A percentile compares a stretch with the other conserved stretches of the same genome.
Evolutionary conservation across 2,113 vertebrate genomes (phyloP).

Genomic region (Lycaon pictus): DNA sequence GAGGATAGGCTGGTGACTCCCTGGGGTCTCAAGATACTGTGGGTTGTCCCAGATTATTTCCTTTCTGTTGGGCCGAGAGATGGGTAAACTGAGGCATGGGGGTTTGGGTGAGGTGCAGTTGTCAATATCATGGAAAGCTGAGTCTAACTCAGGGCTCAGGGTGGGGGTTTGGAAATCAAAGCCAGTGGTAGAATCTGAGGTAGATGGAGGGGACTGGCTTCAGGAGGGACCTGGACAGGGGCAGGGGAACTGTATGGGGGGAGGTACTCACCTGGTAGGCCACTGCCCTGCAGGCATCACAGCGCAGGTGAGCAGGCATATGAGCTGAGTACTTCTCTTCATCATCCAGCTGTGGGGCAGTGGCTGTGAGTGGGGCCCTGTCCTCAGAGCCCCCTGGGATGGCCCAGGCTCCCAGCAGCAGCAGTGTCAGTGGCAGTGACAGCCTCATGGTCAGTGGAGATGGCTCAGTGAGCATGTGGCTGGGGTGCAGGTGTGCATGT

Average conservation of each 20-base stretch:
- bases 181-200: not conserved
- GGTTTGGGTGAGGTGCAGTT: not conserved
- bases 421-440: constrained; percentile 5
- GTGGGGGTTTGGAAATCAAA: not conserved
- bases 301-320: constrained; percentile 85
- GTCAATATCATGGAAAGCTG: not conserved
- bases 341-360: constrained; percentile 75
- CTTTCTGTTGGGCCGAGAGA: not conserved
- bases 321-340: constrained; percentile 86
- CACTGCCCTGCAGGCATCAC: constrained; percentile 85
- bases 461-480: not conserved
- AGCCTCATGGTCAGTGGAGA: constrained; percentile 61
- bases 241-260: not conserved
- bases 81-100: constrained; percentile 10
- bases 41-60: not conserved
- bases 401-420: constrained; percentile 31
- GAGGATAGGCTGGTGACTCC: not conserved
- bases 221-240: not conserved
- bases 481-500: not conserved
- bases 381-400: not conserved
- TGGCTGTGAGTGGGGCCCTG: not conserved
- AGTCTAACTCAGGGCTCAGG: not conserved
- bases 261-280: constrained; percentile 85
- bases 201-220: not conserved
- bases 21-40: not conserved